Percentiles rank a stretch among this genome's conserved stretches.
Conservation (phyloP, 2,888 invertebrate species). For the Venusia cambrica region DNA sequence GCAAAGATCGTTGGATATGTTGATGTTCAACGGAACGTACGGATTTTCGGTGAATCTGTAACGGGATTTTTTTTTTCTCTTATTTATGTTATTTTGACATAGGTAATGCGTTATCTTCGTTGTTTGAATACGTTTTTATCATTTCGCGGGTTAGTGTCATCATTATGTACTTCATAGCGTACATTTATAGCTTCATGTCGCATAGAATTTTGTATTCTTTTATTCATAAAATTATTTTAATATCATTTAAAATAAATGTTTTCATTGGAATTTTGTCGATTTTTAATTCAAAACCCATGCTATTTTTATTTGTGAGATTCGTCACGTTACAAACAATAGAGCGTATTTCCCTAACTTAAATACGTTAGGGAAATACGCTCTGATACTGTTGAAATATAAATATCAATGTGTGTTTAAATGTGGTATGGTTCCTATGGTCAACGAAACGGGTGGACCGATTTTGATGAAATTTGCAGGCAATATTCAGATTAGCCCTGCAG, state of each 20-base stretch:
- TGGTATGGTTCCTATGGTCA: too few species aligned
- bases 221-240: slow-evolving; percentile 21
- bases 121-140: slow-evolving; percentile 15
- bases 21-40: slow-evolving; percentile 14
- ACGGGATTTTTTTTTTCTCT: slow-evolving; percentile 9
- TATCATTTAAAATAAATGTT: slow-evolving; percentile 28
- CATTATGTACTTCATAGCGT: slow-evolving; percentile 24
- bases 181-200: slow-evolving; percentile 16
- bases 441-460: too few species aligned
- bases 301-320: too few species aligned
- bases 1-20: slow-evolving; percentile 16
- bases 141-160: slow-evolving; percentile 14
- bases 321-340: too few species aligned
- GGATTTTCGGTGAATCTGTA: slow-evolving; percentile 4
- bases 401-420: too few species aligned
- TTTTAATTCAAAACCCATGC: slow-evolving; percentile 17
- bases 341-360: too few species aligned
- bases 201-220: slow-evolving; percentile 19
- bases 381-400: too few species aligned
- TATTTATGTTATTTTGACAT: slow-evolving; percentile 9
- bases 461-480: too few species aligned
- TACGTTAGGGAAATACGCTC: too few species aligned
- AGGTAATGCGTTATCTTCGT: background rate
- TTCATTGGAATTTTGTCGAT: slow-evolving; percentile 21
- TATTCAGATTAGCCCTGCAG: too few species aligned